Conservation (phyloP, 1,140 invertebrate species). For the Oryctes rhinoceros region DNA sequence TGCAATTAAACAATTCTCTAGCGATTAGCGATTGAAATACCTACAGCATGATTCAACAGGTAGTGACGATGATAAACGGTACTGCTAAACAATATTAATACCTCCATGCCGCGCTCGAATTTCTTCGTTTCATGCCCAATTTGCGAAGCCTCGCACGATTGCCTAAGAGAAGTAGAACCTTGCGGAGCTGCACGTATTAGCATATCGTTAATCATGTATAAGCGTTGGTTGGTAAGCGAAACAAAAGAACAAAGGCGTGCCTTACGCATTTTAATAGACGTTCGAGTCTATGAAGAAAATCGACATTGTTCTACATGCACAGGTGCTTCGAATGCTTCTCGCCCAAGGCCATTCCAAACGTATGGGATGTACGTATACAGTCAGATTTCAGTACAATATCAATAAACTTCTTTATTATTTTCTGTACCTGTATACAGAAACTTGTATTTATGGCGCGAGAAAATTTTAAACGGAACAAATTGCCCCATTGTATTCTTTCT, state of each 20-base stretch:
- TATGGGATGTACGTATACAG: no score
- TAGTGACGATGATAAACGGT: neutral
- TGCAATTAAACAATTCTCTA: neutral
- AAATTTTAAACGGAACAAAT: no score
- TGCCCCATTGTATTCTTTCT: no score
- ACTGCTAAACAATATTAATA: neutral
- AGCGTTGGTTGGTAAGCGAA: slow-evolving; percentile 1
- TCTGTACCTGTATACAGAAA: no score
- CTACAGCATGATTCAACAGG: slow-evolving; percentile 4
- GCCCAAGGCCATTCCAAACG: no score
- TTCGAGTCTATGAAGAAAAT: slow-evolving; percentile 1
- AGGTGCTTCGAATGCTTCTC: neutral
- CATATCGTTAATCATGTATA: slow-evolving; percentile 11
- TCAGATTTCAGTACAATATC: no score
- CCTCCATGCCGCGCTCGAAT: neutral
- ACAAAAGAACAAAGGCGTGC: slow-evolving; percentile 6
- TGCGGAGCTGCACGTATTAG: neutral
- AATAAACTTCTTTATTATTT: no score
- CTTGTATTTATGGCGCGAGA: no score
- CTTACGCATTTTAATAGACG: neutral
- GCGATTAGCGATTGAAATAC: neutral
- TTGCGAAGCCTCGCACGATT: neutral
- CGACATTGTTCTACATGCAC: neutral
- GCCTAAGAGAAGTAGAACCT: neutral
- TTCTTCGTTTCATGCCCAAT: slow-evolving; percentile 4